Evolutionary conservation across 2,113 vertebrate species (phyloP).

Genomic region (Vicugna pacos): DNA sequence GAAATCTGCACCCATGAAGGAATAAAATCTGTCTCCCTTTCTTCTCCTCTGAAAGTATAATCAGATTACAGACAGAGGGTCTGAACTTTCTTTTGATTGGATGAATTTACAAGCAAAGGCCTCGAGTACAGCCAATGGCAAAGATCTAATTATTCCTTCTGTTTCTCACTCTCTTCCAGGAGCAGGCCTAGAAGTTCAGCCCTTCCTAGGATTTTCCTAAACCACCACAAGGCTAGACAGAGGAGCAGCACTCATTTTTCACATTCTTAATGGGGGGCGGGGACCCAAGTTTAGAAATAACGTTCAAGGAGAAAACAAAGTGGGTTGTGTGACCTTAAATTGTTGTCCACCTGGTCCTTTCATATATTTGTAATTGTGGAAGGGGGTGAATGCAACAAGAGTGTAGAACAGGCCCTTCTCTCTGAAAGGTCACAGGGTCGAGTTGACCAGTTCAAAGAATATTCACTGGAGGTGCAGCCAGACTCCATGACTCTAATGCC

Average conservation of each 20-base stretch:
- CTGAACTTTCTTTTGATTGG: background rate
- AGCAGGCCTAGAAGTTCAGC: background rate
- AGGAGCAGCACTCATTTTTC: background rate
- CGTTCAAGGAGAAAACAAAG: conserved; percentile 5
- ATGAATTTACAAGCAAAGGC: background rate
- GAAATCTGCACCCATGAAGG: background rate
- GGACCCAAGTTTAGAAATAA: background rate
- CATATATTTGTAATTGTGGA: background rate
- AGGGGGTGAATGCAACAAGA: background rate
- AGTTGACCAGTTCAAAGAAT: background rate
- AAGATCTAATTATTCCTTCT: background rate
- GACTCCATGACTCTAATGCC: conserved; percentile 38
- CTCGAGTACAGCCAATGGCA: background rate
- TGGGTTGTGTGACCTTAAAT: background rate
- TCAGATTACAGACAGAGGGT: background rate
- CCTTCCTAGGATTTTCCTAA: conserved; percentile 23
- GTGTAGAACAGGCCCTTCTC: background rate
- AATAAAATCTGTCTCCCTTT: background rate
- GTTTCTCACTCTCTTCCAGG: background rate
- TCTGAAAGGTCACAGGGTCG: background rate
- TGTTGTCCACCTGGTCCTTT: background rate
- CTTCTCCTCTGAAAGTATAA: background rate
- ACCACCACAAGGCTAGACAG: background rate
- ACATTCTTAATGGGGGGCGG: background rate
- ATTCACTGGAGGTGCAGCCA: background rate